Evolutionary conservation across 2,797 vertebrate species (phyloP), one percentile per base, ranked within the genome.

Genomic region (Danio albolineatus): DNA sequence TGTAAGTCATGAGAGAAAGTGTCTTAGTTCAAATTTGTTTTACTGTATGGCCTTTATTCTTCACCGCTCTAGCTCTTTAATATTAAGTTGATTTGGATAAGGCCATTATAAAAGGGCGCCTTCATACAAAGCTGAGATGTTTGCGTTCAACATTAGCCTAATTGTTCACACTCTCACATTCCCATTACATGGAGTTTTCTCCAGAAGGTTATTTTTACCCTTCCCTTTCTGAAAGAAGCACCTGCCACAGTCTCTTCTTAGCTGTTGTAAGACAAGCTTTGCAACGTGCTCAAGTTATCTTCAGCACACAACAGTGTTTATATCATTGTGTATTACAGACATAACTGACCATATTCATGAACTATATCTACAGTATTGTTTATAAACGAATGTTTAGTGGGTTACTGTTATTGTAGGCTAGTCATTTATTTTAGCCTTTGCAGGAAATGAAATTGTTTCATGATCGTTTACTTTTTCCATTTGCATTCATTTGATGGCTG

Each of bases 141-240:
- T 57, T 44, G 70, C 38, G 2, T 17, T 44, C 0, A 57, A 16
- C 17, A 44, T 72, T 72, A 14, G 21, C 36, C 38, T 62, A 73
- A 57, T 73, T 59, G 46, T 19, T 44, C 44, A 56, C 46, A 69
- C 17, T 66, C 13, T 48, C 7, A 78, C 71, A 46, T 65, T 77
- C 16, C 7, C 51, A 53, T 19, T 17, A 28, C 64, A 71, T 17
- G 12, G 77, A 79, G 38, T 49, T 80, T 79, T 74, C 65, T 79
- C 5, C 17, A 61, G 17, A 59, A 66, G 53, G 81, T 78, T 85
- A 85, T 83, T 83, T 85, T 80, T 85, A 80, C 48, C 19, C 60
- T 69, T 41, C 53, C 51, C 51, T 59, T 76, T 53, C 59, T 79
- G n/a, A 77, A 49, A 51, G 43, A 43, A 85, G 56, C 81, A 85